Evolutionary conservation across 2,113 vertebrate genomes (phyloP), one percentile per base, ranked within the genome.

Genomic region (Labrus mixtus): DNA sequence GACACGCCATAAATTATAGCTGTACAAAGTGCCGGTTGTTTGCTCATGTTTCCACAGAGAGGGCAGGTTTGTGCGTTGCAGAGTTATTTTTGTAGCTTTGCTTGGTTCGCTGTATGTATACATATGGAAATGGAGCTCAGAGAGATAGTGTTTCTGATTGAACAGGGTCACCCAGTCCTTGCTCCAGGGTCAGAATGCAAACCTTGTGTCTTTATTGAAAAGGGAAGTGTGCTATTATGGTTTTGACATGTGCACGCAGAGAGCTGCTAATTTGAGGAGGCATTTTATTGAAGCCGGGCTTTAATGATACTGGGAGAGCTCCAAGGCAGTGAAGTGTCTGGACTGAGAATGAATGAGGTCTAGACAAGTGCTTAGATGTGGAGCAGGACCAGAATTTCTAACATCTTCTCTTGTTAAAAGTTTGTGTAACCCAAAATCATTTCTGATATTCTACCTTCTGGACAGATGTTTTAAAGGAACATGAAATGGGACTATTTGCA

Each of bases 81-180:
- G 43, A 54, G 85, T 78, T 91, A 87, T 91, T 90, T 90, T 73
- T 53, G 81, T 68, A 62, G 56, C 76, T 55, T 67, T 78, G 72
- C 64, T 79, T 67, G 71, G 65, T 73, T 79, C 66, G 87, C 87
- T 81, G 73, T 65, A 61, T 55, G 73, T 81, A 11, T 65, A 57
- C 79, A 76, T 82, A 81, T 77, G 78, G 66, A 82, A 70, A 70
- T 1, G 0, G 57, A 70, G 69, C 59, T 45, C 2, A 25, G 68
- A n/a, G 73, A 75, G 76, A 79, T 78, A 78, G 81, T 50, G 69
- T 78, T 76, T 78, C 86, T 68, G 54, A 69, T 78, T 46, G 1
- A 64, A 79, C 64, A 69, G 79, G 80, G 83, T 89, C 82, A 73
- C 73, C 61, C 79, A 62, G 73, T 73, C 82, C 48, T 76, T 62